These are phyloP conservation scores for Leucozona laternaria DNA, from an alignment of 2,888 invertebrate species.

Conservation along the genomic window DNA sequence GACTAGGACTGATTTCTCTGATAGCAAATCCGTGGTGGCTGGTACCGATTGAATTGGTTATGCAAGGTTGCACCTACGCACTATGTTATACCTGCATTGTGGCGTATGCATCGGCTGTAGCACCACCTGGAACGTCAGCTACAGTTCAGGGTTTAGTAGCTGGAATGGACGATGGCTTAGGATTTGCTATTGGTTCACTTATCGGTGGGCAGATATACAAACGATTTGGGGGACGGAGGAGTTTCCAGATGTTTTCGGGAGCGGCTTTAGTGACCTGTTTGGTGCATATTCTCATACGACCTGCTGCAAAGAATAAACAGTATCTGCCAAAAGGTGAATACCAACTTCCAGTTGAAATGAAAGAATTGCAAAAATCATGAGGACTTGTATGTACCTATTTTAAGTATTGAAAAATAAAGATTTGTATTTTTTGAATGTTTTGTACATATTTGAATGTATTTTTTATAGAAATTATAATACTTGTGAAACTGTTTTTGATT, in stretches of 20 bases:
- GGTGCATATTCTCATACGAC: slow-evolving; percentile 81
- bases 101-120: slow-evolving; percentile 87
- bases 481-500: no score
- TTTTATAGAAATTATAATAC: no score
- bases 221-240: slow-evolving; percentile 86
- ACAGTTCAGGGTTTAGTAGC: slow-evolving; percentile 94
- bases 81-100: slow-evolving; percentile 93
- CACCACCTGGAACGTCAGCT: slow-evolving; percentile 90
- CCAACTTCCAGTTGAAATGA: slow-evolving; percentile 78
- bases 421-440: not conserved
- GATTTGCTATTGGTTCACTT: slow-evolving; percentile 90
- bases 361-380: slow-evolving; percentile 42
- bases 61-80: slow-evolving; percentile 95
- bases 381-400: not conserved
- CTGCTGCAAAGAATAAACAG: slow-evolving; percentile 81
- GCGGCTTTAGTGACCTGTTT: slow-evolving; percentile 81
- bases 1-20: slow-evolving; percentile 90
- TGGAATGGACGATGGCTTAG: slow-evolving; percentile 94
- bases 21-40: slow-evolving; percentile 93
- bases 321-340: slow-evolving; percentile 81
- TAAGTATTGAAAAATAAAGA: not conserved
- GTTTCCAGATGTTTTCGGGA: slow-evolving; percentile 85
- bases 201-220: slow-evolving; percentile 89
- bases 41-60: slow-evolving; percentile 90
- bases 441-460: not conserved